phyloP scores from a whole-genome alignment of 2,113 vertebrate species.

The Sturnus vulgaris region DNA sequence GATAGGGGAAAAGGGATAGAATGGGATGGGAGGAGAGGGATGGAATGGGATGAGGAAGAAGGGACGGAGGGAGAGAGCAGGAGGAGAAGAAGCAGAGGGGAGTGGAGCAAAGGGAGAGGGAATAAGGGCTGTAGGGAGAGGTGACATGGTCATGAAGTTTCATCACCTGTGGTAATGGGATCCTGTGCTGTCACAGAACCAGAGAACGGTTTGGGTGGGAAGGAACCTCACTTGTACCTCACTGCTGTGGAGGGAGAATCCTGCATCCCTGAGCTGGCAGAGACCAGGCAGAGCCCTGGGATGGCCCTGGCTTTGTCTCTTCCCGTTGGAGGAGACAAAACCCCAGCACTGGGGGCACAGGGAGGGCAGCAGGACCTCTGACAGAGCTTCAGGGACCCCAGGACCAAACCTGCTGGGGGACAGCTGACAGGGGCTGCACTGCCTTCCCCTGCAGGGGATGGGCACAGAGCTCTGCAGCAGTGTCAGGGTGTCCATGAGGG shows the following conservation, averaged over 20 bases:
- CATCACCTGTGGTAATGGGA: background rate
- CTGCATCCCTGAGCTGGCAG: background rate
- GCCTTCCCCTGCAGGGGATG: rapidly evolving
- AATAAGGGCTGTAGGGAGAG: background rate
- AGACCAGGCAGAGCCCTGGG: background rate
- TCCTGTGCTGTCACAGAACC: background rate
- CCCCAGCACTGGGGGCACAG: rapidly evolving
- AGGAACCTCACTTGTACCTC: background rate
- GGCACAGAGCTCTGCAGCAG: background rate
- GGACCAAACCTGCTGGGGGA: background rate
- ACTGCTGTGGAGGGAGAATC: background rate
- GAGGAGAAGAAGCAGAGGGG: background rate
- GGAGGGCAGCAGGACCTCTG: background rate
- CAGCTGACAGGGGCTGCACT: background rate
- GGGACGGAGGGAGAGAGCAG: no score
- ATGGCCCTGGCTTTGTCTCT: background rate
- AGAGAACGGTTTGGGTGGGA: background rate
- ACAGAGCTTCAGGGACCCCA: background rate
- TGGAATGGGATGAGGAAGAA: no score
- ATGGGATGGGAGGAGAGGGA: background rate
- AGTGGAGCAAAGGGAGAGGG: background rate
- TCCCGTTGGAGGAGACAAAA: background rate
- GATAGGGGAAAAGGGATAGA: background rate
- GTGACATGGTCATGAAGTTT: background rate
- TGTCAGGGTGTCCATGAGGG: rapidly evolving